phyloP scores from a whole-genome alignment of 1,140 invertebrate species.

The Formica exsecta region DNA sequence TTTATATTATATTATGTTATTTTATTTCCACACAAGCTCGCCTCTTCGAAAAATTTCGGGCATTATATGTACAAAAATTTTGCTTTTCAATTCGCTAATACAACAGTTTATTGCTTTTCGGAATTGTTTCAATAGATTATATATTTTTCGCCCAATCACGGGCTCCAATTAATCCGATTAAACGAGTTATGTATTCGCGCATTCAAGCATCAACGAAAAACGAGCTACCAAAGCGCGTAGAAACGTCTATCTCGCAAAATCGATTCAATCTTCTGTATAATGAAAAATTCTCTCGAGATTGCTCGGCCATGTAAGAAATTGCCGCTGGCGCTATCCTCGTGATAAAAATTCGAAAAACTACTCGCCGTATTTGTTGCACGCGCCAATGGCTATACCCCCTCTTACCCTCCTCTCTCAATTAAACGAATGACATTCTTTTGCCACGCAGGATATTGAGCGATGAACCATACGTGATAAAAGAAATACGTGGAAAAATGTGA shows the following conservation, averaged over 20 bases:
- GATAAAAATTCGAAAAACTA: conserved; percentile 57
- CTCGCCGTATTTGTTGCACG: conserved; percentile 13
- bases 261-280: conserved; percentile 51
- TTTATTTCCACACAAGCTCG: neutral
- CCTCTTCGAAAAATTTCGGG: neutral
- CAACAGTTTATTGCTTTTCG: neutral
- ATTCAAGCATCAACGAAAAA: neutral
- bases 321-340: conserved; percentile 26
- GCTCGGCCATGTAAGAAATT: conserved; percentile 61
- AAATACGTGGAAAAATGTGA: neutral
- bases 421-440: conserved; percentile 21
- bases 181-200: conserved; percentile 12
- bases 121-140: neutral
- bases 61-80: neutral
- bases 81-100: neutral
- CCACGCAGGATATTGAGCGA: neutral
- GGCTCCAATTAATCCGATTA: conserved; percentile 27
- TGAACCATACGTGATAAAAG: neutral
- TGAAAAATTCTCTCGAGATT: conserved; percentile 56
- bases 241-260: conserved; percentile 48
- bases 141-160: conserved; percentile 10
- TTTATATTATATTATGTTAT: neutral
- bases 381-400: neutral
- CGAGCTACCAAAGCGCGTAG: conserved; percentile 7
- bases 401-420: neutral